A percentile compares a stretch with the other conserved stretches of the same genome.
Conservation (phyloP, 2,888 invertebrate species). For the Odontocolon sp. region DNA sequence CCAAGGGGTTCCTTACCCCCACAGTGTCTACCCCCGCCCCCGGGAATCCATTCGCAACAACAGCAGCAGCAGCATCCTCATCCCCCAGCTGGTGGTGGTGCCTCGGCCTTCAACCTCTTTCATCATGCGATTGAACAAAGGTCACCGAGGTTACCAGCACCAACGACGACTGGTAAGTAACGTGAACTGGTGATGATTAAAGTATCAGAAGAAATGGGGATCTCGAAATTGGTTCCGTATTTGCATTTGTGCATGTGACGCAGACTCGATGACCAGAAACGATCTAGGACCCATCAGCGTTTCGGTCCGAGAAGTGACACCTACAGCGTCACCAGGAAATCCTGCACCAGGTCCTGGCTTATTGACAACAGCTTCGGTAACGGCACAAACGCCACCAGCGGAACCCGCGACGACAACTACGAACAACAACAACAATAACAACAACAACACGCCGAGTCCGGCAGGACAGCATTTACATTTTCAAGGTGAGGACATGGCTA, state of each 20-base stretch:
- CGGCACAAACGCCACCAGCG: constrained; percentile 75
- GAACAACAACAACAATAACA: too few relatives aligned
- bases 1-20: constrained; percentile 77
- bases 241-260: neutral
- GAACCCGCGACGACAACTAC: constrained; percentile 73
- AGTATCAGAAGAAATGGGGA: too few relatives aligned
- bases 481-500: constrained; percentile 70
- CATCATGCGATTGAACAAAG: constrained; percentile 78
- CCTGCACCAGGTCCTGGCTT: constrained; percentile 73
- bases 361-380: constrained; percentile 77
- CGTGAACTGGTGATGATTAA: too few relatives aligned
- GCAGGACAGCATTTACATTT: constrained; percentile 78
- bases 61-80: constrained; percentile 66
- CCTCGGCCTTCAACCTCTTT: constrained; percentile 79
- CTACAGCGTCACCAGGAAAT: constrained; percentile 74
- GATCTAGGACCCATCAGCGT: constrained; percentile 78
- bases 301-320: constrained; percentile 76
- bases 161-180: constrained; percentile 68
- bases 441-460: constrained; percentile 70
- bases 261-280: constrained; percentile 74
- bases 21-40: constrained; percentile 80
- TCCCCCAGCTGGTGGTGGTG: constrained; percentile 53
- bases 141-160: constrained; percentile 76
- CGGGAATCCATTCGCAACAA: constrained; percentile 75
- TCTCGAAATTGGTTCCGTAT: too few relatives aligned